Conservation (phyloP, 2,888 invertebrate genomes). For the Mechanitis messenoides region DNA sequence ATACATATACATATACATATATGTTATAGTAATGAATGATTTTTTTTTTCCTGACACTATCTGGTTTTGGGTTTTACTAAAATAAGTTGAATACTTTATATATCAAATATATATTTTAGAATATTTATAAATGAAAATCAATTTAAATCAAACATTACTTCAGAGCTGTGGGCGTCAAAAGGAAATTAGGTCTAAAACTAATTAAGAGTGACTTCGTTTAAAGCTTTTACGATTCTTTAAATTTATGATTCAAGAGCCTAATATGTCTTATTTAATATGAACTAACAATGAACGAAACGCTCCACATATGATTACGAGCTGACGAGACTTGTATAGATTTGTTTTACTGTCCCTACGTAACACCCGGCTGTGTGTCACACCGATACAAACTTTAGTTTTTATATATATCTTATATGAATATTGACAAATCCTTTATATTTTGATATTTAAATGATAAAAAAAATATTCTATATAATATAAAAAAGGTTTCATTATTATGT, state of each 20-base stretch:
- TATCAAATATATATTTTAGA: no score
- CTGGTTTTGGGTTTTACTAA: no score
- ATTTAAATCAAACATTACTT: not conserved
- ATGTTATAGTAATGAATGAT: no score
- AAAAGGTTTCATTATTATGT: no score
- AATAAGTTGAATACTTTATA: no score
- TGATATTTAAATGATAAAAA: not conserved
- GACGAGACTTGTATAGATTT: constrained; percentile 36
- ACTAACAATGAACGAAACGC: constrained; percentile 12
- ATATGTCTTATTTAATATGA: constrained; percentile 15
- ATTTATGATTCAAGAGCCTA: constrained; percentile 10
- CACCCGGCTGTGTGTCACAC: constrained; percentile 28
- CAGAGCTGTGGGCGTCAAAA: not conserved
- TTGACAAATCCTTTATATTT: no score
- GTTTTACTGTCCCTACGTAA: constrained; percentile 32
- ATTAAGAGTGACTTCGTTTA: not conserved
- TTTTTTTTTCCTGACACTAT: no score
- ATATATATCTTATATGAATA: not conserved
- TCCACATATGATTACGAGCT: constrained; percentile 38
- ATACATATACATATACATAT: no score
- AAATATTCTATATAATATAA: not conserved
- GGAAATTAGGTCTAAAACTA: not conserved
- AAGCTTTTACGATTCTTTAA: constrained; percentile 8
- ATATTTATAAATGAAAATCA: not conserved
- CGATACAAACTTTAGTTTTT: constrained; percentile 18